Conservation (phyloP, 2,888 invertebrate genomes). For the Busseola fusca region DNA sequence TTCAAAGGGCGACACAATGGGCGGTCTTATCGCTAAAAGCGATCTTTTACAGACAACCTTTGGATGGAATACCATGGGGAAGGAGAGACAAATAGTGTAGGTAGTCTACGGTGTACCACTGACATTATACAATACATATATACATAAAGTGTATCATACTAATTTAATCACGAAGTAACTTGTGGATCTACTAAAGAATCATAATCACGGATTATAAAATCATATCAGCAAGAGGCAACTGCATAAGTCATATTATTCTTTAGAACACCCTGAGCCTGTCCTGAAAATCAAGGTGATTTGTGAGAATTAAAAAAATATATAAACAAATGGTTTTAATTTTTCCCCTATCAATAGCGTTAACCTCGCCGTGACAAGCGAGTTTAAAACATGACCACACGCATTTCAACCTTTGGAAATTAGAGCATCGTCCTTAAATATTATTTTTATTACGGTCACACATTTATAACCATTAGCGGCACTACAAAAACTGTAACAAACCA, state of each 20-base stretch:
- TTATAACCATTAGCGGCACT: constrained; percentile 82
- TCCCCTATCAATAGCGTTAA: constrained; percentile 8
- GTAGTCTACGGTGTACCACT: too few relatives aligned
- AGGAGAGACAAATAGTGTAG: too few relatives aligned
- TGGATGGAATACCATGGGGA: too few relatives aligned
- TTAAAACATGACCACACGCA: constrained; percentile 53
- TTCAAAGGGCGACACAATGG: too few relatives aligned
- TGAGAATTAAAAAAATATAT: background rate
- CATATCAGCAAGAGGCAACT: too few relatives aligned
- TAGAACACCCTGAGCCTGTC: too few relatives aligned
- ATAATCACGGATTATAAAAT: background rate
- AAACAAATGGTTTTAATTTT: background rate
- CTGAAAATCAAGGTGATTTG: background rate
- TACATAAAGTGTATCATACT: too few relatives aligned
- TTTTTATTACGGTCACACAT: constrained; percentile 77
- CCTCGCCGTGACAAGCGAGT: constrained; percentile 7
- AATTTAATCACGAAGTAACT: too few relatives aligned
- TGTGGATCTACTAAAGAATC: background rate
- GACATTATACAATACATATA: too few relatives aligned
- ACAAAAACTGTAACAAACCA: constrained; percentile 82
- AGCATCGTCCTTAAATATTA: constrained; percentile 47
- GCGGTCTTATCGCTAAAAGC: too few relatives aligned
- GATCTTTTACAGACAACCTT: too few relatives aligned
- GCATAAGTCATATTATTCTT: too few relatives aligned
- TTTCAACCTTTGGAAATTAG: constrained; percentile 44